Base-by-base conservation (phyloP, 2,888 invertebrate genomes). In the Spisula subtruncata region DNA sequence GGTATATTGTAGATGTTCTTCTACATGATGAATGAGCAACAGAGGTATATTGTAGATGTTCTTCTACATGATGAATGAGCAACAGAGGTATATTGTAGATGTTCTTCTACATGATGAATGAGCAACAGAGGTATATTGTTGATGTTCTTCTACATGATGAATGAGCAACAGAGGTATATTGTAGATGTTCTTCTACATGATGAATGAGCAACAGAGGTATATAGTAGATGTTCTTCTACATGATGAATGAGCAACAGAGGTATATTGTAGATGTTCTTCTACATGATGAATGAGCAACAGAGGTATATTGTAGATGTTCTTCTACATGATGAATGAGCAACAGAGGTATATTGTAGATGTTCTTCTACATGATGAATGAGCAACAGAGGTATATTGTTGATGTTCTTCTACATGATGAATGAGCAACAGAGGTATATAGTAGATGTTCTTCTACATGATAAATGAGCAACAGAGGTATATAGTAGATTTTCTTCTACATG, bases 21-120 rank as follows among this genome's bases (percentile, higher is more conserved):
- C 25, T 66, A 25, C 25, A 1, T 66, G 60, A 66, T 66, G 10
- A 66, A 66, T n/a, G 25, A 66, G 10, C n/a, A 66, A 66, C n/a
- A n/a, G 60, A n/a, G 6, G 60, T n/a, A n/a, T n/a, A 25, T 66
- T 66, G 60, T 66, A 66, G 60, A 20, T 66, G 25, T 12, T 10
- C 14, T 66, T n/a, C 25, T 66, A 25, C 25, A 1, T 66, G 60
- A 66, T 66, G 10, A 66, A 66, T n/a, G 25, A 66, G 10, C n/a
- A 66, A 66, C n/a, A n/a, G 60, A n/a, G 6, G 60, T n/a, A n/a
- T n/a, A 25, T 66, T 66, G 60, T 66, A 66, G 60, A 20, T 66
- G 25, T 12, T 10, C 14, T 66, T n/a, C 25, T 66, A 25, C 25
- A 1, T 66, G 60, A 66, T 66, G 10, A 66, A 66, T n/a, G 25